Conservation (phyloP, 2,888 invertebrate genomes). For the Xanthorhoe spadicearia region DNA sequence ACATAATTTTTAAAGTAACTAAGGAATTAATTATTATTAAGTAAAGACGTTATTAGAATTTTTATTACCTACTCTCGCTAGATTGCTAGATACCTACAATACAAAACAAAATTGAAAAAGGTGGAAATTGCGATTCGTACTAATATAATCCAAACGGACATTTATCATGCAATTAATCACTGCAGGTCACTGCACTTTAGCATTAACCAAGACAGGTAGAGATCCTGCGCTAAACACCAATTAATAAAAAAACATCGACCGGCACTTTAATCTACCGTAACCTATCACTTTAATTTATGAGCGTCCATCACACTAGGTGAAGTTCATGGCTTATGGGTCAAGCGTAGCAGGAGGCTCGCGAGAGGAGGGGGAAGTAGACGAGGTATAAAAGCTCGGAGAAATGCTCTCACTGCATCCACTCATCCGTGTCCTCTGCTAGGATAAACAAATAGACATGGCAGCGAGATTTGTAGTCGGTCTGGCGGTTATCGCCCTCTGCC, state of each 20-base stretch:
- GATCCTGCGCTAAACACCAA: constrained; percentile 41
- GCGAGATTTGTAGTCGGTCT: constrained; percentile 69
- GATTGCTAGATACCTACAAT: no score
- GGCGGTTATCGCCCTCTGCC: constrained; percentile 68
- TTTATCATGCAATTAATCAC: constrained; percentile 21
- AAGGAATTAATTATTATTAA: no score
- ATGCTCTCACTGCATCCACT: constrained; percentile 82
- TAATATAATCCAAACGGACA: constrained; percentile 18
- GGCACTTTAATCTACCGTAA: constrained; percentile 70
- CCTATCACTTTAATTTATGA: constrained; percentile 72
- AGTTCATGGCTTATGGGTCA: constrained; percentile 73
- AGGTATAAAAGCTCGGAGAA: constrained; percentile 79
- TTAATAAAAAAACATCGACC: constrained; percentile 43
- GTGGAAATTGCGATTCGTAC: not conserved
- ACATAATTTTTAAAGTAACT: no score
- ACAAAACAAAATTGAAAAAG: not conserved
- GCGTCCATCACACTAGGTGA: constrained; percentile 73
- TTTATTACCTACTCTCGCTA: no score
- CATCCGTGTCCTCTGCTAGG: constrained; percentile 61
- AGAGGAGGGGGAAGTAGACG: constrained; percentile 53
- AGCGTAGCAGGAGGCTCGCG: constrained; percentile 47
- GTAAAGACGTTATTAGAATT: no score
- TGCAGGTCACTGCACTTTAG: constrained; percentile 46
- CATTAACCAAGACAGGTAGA: constrained; percentile 29
- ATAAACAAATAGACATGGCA: constrained; percentile 64